Evolutionary conservation across 2,888 invertebrate species (phyloP), one percentile per base, ranked within the genome.

Genomic region (Andrena flavipes): DNA sequence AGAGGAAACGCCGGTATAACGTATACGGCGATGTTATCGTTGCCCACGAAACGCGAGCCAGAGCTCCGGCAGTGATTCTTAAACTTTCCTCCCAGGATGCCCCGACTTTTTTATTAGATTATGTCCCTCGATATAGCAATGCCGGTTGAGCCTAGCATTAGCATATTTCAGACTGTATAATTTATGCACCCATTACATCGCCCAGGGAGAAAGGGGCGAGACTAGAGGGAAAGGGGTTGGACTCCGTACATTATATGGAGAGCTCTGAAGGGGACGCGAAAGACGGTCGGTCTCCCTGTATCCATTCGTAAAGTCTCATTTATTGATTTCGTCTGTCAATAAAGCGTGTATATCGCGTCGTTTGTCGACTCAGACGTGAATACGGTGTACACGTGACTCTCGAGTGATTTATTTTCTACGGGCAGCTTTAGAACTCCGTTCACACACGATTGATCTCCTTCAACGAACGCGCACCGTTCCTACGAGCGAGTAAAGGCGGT

Each of bases 181-280:
- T 89, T 89, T 89, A 89, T 89, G 84, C 86, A 84, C 76, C 88
- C 88, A 84, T 89, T 88, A 88, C 84, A 80, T 83, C 80, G 76
- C 79, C 65, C 49, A 59, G 77, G 68, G 76, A 81, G 79, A 65
- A 71, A 64, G 80, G 76, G 84, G 71, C 72, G 65, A 84, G 82
- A 63, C 76, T 82, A 29, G n/a, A 29, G 59, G 42, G 69, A 59
- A 87, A 87, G 87, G 82, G 89, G 87, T 80, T 84, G 81, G 82
- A 83, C 80, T 85, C 48, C 64, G 77, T 73, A 75, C 68, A 76
- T 82, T 84, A 76, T 64, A 74, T 79, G 59, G 59, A 73, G 75
- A 56, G 56, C 56, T 49, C 48, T 76, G 77, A 70, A 80, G 62
- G 78, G 80, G 75, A 73, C 64, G 54, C 29, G 7, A 65, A 76